Percentiles rank a stretch among this genome's conserved stretches.
These are phyloP conservation scores for Argyrosomus regius DNA, from an alignment of 2,797 vertebrate species.

Conservation along the genomic window DNA sequence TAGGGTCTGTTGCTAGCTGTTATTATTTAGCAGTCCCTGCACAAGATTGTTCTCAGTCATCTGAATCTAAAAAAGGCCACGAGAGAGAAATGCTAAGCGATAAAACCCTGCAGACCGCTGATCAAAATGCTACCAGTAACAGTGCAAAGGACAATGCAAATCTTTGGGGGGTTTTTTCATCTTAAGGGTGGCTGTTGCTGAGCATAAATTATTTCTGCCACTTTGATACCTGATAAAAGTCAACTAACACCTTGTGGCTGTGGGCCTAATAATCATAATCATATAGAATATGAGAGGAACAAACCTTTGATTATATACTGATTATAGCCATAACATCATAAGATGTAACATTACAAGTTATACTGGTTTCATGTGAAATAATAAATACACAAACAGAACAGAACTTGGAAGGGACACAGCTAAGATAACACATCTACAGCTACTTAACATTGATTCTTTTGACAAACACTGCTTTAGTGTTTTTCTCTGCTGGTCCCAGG, in stretches of 20 bases:
- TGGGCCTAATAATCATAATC: not conserved
- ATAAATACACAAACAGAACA: not conserved
- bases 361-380: not conserved
- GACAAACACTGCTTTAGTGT: not conserved
- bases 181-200: not conserved
- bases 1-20: not conserved
- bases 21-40: slow-evolving; percentile 1
- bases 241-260: not conserved
- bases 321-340: not conserved
- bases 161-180: not conserved
- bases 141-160: not conserved
- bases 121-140: not conserved
- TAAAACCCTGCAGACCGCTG: not conserved
- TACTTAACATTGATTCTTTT: not conserved
- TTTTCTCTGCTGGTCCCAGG: not conserved
- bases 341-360: not conserved
- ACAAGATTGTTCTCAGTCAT: not conserved
- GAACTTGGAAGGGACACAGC: not conserved
- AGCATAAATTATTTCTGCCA: not conserved
- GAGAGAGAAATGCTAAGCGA: not conserved
- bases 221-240: not conserved
- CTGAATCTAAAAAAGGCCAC: slow-evolving; percentile 13
- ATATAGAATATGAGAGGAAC: not conserved
- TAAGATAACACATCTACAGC: not conserved
- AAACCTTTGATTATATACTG: not conserved